Evolutionary conservation across 2,888 invertebrate species (phyloP).

Genomic region (Tipula confusa): DNA sequence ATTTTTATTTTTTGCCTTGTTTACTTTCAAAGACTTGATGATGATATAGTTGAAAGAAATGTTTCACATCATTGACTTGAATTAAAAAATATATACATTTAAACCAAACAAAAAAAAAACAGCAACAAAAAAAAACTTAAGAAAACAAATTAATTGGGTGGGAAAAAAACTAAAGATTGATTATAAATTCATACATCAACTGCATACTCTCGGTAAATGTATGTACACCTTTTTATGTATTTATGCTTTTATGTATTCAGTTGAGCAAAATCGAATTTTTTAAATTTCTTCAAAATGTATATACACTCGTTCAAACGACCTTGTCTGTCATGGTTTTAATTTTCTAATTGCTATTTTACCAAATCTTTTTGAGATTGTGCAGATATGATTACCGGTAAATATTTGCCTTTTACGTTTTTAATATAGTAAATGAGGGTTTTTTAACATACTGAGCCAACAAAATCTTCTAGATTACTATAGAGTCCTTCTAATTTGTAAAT

Average conservation of each 20-base stretch:
- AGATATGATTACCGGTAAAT: too few species aligned
- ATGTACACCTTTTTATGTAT: not conserved
- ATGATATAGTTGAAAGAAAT: constrained; percentile 25
- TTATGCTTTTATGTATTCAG: not conserved
- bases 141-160: constrained; percentile 25
- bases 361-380: too few species aligned
- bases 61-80: constrained; percentile 16
- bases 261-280: not conserved
- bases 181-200: constrained; percentile 9
- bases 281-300: not conserved
- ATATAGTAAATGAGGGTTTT: too few species aligned
- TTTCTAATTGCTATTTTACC: not conserved
- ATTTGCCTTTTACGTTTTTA: too few species aligned
- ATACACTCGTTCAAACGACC: not conserved
- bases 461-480: too few species aligned
- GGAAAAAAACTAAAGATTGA: constrained; percentile 12
- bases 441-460: too few species aligned
- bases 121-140: not conserved
- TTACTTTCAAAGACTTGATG: not conserved
- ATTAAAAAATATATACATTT: not conserved
- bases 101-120: not conserved
- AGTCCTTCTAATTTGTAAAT: too few species aligned
- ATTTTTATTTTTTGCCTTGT: not conserved
- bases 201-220: not conserved
- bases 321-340: not conserved